Conservation (phyloP, 2,888 invertebrate genomes). For the Noctua fimbriata region DNA sequence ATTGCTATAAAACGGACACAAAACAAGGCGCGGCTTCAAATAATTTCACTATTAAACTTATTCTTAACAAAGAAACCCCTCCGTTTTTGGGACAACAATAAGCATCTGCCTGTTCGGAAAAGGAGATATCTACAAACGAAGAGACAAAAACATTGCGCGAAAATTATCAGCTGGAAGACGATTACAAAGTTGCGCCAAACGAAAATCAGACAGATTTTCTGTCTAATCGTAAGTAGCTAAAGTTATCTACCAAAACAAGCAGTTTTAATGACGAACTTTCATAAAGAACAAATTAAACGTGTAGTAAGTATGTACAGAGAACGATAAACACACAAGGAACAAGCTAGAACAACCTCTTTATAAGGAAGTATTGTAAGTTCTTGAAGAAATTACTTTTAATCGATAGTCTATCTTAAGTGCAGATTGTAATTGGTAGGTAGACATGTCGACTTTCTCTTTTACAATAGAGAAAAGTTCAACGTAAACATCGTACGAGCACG, state of each 20-base stretch:
- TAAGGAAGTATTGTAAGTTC: constrained; percentile 39
- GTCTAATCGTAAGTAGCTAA: not conserved
- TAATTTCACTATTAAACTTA: not conserved
- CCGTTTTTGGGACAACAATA: not conserved
- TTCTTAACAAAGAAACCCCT: not conserved
- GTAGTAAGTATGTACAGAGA: constrained; percentile 13
- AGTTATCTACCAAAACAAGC: not conserved
- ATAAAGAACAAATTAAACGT: constrained; percentile 27
- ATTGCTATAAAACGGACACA: not conserved
- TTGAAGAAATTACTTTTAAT: constrained; percentile 51
- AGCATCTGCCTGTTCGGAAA: not conserved
- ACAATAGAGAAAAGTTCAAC: constrained; percentile 33
- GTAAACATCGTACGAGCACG: constrained; percentile 37
- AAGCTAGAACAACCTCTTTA: constrained; percentile 30
- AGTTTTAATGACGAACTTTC: constrained; percentile 18
- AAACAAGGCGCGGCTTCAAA: not conserved
- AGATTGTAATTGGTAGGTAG: constrained; percentile 44
- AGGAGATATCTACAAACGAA: not conserved
- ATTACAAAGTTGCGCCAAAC: not conserved
- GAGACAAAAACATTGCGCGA: not conserved
- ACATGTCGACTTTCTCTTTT: constrained; percentile 59
- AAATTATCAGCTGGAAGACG: not conserved
- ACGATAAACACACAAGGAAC: constrained; percentile 34
- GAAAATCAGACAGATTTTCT: not conserved
- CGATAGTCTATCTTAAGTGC: constrained; percentile 35